Base-by-base conservation (phyloP, 2,888 invertebrate species). In the Phortica magna region DNA sequence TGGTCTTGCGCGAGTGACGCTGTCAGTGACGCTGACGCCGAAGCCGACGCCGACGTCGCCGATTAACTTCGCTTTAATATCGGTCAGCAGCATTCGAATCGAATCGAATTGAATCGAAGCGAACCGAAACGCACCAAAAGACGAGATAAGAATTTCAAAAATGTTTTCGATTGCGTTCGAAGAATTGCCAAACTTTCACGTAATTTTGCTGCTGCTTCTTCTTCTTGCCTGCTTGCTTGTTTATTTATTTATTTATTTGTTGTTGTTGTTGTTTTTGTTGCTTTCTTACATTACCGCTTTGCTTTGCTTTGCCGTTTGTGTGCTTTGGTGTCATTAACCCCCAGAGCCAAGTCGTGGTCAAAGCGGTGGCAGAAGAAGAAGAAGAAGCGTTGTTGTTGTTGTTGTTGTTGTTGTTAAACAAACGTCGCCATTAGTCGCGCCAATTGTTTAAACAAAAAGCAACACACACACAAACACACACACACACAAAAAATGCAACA, bases 131-230 rank as follows among this genome's bases (percentile, higher is more conserved):
- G 43, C 43, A 43, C 10, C 10, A 6, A 10, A 43, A 3, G 61
- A 88, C 87, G 88, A 82, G 88, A 88, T 89, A 88, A 88, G 88
- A 88, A 88, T 88, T 89, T 88, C 79, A 89, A 88, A 82, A 85
- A 81, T 80, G 77, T 78, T 81, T 83, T 87, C 79, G 86, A 83
- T 88, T 88, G 89, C 83, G 82, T 82, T 82, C 75, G 73, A n/a
- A 14, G n/a, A 48, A 67, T 74, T 31, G 73, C 61, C 31, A 65
- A 61, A 73, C 73, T 73, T 75, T 71, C 70, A 71, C 70, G 70
- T 71, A 71, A 71, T 71, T 71, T 53, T 31, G 68, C 22, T 48
- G 31, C 48, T 39, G 39, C n/a, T n/a, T n/a, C n/a, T n/a, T 61
- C 9, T 14, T 61, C 19, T 39, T 64, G 31, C 9, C n/a, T n/a